Evolutionary conservation across 1,140 invertebrate genomes (phyloP).

Genomic region (Cydia strobilella): DNA sequence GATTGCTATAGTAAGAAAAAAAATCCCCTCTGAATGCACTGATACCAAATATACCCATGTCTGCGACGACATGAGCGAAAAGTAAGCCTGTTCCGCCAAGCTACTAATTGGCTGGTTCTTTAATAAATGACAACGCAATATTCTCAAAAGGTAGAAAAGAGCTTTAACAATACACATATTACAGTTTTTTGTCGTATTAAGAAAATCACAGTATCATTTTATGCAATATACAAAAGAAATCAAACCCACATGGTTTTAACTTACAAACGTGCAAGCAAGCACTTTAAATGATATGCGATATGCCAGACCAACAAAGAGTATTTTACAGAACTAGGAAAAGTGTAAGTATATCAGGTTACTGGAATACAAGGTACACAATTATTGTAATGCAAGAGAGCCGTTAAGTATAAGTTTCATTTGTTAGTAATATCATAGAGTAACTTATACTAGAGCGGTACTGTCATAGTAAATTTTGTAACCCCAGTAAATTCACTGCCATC

Average conservation of each 20-base stretch:
- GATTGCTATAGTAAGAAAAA: too few species aligned
- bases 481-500: too few species aligned
- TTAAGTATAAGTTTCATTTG: constrained; percentile 1
- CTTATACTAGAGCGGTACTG: too few species aligned
- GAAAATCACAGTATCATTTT: background rate
- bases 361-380: background rate
- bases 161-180: too few species aligned
- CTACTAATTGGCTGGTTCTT: too few species aligned
- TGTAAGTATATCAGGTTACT: constrained; percentile 13
- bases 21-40: too few species aligned
- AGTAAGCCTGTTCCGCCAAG: too few species aligned
- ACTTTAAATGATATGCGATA: constrained; percentile 1
- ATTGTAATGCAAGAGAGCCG: background rate
- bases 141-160: background rate
- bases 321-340: constrained; percentile 7
- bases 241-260: background rate
- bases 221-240: background rate
- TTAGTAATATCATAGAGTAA: too few species aligned
- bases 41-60: too few species aligned
- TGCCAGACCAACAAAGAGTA: background rate
- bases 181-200: too few species aligned
- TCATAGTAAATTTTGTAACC: too few species aligned
- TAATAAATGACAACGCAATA: background rate
- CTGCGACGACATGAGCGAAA: too few species aligned
- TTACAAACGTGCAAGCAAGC: background rate